Percentiles rank a stretch among this genome's conserved stretches.
phyloP scores from a whole-genome alignment of 2,888 invertebrate species.

The Cantharis rustica region DNA sequence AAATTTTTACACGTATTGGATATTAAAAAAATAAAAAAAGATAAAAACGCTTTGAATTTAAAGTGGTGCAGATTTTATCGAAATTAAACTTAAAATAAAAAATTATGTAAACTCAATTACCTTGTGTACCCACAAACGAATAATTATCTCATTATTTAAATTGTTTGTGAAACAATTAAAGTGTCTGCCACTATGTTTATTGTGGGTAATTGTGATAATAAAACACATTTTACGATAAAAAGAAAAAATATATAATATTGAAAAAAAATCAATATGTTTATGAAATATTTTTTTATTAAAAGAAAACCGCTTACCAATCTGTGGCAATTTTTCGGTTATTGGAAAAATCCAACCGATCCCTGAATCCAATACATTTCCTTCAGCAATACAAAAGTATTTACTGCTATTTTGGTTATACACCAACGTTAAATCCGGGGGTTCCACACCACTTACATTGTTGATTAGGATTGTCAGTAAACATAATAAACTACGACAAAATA shows the following conservation, averaged over 20 bases:
- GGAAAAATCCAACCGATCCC: constrained; percentile 51
- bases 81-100: background rate
- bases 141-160: background rate
- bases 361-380: constrained; percentile 46
- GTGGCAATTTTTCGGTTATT: constrained; percentile 42
- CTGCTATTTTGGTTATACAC: constrained; percentile 41
- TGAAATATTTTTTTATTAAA: background rate
- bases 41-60: background rate
- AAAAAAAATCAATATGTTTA: too few species aligned
- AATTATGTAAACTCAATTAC: background rate
- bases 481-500: background rate
- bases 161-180: background rate
- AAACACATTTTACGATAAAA: background rate
- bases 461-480: background rate
- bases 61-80: background rate
- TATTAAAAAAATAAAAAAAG: background rate
- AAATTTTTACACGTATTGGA: background rate
- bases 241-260: too few species aligned
- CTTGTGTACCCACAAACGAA: background rate
- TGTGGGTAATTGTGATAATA: background rate
- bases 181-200: background rate
- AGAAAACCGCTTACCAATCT: constrained; percentile 42
- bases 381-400: constrained; percentile 47
- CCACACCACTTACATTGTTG: background rate
- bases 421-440: constrained; percentile 43